Percentiles rank a stretch among this genome's conserved stretches.
These are phyloP conservation scores for Melipona beecheii DNA, from an alignment of 2,888 invertebrate genomes.

Conservation along the genomic window DNA sequence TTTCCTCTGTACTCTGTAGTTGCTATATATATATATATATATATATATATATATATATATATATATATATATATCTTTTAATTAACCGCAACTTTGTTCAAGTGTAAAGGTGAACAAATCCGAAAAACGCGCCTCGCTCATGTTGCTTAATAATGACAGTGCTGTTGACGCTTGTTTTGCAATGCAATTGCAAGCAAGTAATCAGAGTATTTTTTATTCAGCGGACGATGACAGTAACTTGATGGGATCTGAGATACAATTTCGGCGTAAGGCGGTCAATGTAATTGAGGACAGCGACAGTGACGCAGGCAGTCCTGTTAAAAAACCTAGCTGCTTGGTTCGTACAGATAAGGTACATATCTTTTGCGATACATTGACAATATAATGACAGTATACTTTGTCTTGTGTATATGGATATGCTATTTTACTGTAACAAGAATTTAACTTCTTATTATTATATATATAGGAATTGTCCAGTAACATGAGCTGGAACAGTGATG, in stretches of 20 bases:
- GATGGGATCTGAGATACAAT: conserved; percentile 71
- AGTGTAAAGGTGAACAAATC: neutral
- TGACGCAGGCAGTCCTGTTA: conserved; percentile 73
- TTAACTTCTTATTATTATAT: neutral
- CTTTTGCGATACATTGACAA: neutral
- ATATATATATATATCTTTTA: conserved; percentile 8
- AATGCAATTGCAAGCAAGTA: neutral
- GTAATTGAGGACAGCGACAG: conserved; percentile 82
- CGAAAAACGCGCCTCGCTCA: neutral
- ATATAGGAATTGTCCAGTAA: conserved; percentile 71
- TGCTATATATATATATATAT: neutral
- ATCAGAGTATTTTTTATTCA: conserved; percentile 54
- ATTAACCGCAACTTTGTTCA: neutral
- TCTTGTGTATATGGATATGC: neutral
- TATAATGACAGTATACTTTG: neutral
- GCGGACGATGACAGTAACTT: conserved; percentile 82
- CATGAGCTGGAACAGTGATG: conserved; percentile 78
- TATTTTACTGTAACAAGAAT: neutral
- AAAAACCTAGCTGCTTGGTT: conserved; percentile 65
- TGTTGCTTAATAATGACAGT: neutral
- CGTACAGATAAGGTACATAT: conserved; percentile 73
- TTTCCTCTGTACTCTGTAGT: neutral
- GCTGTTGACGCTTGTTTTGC: neutral
- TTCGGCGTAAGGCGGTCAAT: conserved; percentile 77
- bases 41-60: conserved; percentile 15